These are phyloP conservation scores for Xestobium rufovillosum DNA, from an alignment of 2,888 invertebrate species.

Conservation along the genomic window DNA sequence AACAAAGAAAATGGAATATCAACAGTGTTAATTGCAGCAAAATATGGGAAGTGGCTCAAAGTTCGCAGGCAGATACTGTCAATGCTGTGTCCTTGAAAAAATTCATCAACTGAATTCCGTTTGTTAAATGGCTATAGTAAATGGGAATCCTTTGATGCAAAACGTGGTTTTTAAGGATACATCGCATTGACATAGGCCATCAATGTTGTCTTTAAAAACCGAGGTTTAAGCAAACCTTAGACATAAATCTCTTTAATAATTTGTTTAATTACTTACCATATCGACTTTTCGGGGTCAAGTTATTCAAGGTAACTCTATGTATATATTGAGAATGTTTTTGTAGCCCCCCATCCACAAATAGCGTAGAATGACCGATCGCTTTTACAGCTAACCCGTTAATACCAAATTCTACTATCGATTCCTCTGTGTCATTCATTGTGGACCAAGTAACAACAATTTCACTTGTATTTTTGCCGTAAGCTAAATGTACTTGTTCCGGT, in stretches of 20 bases:
- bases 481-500: conserved; percentile 61
- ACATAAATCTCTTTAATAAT: no score
- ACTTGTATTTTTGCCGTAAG: conserved; percentile 56
- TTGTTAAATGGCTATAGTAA: no score
- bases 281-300: conserved; percentile 54
- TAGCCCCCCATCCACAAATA: conserved; percentile 70
- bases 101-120: no score
- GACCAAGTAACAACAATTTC: conserved; percentile 80
- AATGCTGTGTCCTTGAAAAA: no score
- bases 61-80: no score
- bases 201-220: no score
- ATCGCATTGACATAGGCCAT: no score
- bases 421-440: conserved; percentile 59
- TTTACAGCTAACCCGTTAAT: conserved; percentile 50
- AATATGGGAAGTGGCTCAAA: no score
- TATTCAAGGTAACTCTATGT: conserved; percentile 60
- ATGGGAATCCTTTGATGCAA: no score
- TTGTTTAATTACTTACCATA: conserved; percentile 54
- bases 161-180: no score
- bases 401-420: conserved; percentile 70
- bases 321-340: conserved; percentile 62
- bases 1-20: neutral
- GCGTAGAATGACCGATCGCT: conserved; percentile 50
- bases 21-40: no score
- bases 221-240: no score